phyloP scores from a whole-genome alignment of 2,888 invertebrate species.

The Pterostichus niger region DNA sequence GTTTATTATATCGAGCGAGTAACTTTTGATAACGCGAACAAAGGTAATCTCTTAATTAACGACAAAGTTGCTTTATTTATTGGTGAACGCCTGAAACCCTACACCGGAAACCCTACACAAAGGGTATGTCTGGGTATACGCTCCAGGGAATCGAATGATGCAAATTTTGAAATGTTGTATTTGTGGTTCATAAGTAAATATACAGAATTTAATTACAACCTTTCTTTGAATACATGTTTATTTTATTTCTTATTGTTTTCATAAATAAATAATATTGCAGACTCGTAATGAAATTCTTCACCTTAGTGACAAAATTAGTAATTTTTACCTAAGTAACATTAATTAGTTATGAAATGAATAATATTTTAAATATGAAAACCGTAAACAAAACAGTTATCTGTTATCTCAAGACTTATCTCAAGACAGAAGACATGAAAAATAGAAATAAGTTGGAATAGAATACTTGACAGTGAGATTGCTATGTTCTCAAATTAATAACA shows the following conservation, averaged over 20 bases:
- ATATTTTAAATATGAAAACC: no score
- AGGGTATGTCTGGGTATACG: background rate
- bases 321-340: no score
- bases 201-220: background rate
- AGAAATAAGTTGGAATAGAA: no score
- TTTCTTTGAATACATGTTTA: background rate
- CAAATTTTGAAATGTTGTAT: slow-evolving; percentile 14
- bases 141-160: slow-evolving; percentile 34
- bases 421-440: no score
- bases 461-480: no score
- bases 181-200: background rate
- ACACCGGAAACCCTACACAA: no score
- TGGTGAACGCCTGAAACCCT: background rate
- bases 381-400: no score
- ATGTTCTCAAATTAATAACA: no score
- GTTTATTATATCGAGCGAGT: slow-evolving; percentile 57
- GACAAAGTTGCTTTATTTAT: slow-evolving; percentile 51
- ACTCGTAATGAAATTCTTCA: no score
- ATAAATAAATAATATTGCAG: background rate
- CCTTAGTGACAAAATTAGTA: no score
- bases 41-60: slow-evolving; percentile 57
- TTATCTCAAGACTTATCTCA: no score
- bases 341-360: no score
- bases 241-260: background rate
- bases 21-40: slow-evolving; percentile 54